A percentile compares a stretch with the other conserved stretches of the same genome.
These are phyloP conservation scores for Cheilosia urbana DNA, from an alignment of 2,888 invertebrate species.

Conservation along the genomic window DNA sequence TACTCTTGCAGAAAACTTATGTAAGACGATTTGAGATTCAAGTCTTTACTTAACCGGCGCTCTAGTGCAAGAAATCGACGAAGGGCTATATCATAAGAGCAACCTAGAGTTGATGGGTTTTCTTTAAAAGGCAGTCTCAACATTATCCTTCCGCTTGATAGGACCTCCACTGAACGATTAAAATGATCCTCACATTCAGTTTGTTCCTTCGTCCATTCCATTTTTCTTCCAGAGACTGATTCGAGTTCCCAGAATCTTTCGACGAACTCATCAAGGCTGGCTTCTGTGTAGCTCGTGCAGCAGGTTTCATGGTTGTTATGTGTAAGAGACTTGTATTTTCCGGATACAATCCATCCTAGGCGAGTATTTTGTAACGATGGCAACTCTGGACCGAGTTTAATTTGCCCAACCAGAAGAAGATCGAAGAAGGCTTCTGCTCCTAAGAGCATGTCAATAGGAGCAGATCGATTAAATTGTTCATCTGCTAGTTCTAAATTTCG, in stretches of 20 bases:
- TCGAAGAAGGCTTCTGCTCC: not conserved
- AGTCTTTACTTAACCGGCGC: not conserved
- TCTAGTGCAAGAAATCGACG: constrained; percentile 1
- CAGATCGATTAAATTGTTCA: not conserved
- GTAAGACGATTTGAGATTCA: not conserved
- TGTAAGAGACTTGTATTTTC: not conserved
- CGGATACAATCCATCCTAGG: not conserved
- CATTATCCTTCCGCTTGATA: constrained; percentile 18
- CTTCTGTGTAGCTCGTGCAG: not conserved
- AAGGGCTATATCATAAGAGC: no score
- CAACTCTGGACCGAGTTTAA: not conserved
- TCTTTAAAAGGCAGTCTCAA: not conserved
- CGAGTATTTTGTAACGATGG: constrained; percentile 15
- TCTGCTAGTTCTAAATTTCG: no score
- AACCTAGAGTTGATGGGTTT: constrained; percentile 4
- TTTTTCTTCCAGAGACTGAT: not conserved
- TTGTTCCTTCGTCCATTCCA: constrained; percentile 26
- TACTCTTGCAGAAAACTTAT: not conserved
- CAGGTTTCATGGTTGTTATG: not conserved
- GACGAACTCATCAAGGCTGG: not conserved
- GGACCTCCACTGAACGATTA: not conserved
- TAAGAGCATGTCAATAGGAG: not conserved
- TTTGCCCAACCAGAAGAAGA: not conserved
- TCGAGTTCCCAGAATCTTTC: constrained; percentile 13
- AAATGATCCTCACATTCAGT: constrained; percentile 30